Evolutionary conservation across 2,888 invertebrate genomes (phyloP).

Genomic region (Digitonthophagus gazella): DNA sequence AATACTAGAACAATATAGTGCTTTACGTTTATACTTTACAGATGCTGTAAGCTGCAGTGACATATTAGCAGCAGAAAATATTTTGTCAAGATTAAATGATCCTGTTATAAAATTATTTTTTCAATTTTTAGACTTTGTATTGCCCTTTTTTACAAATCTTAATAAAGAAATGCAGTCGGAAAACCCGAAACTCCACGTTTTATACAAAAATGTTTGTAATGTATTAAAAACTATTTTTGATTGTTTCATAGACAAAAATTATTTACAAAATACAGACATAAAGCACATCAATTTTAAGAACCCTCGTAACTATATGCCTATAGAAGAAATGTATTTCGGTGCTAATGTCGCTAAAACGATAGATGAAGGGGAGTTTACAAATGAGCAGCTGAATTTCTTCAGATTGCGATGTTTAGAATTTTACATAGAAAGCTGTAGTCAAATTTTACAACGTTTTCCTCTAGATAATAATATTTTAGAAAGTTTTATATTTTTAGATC

Average conservation of each 20-base stretch:
- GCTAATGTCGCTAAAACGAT: slow-evolving; percentile 7
- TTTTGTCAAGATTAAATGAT: slow-evolving; percentile 15
- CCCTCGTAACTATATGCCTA: slow-evolving; percentile 9
- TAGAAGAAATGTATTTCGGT: slow-evolving; percentile 14
- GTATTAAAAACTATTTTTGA: slow-evolving; percentile 16
- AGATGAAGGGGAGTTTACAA: too few species aligned
- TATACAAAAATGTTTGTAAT: slow-evolving; percentile 16
- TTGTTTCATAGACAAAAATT: slow-evolving; percentile 15
- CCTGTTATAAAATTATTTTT: slow-evolving; percentile 14
- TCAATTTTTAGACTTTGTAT: too few species aligned
- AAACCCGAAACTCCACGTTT: slow-evolving; percentile 16
- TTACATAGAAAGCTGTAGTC: slow-evolving; percentile 3
- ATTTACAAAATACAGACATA: too few species aligned
- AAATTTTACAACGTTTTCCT: neutral
- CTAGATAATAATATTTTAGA: neutral
- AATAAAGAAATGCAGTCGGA: slow-evolving; percentile 22
- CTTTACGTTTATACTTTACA: too few species aligned
- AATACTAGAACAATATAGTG: too few species aligned
- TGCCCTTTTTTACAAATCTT: slow-evolving; percentile 1
- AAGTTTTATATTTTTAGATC: slow-evolving; percentile 1
- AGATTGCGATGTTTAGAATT: slow-evolving; percentile 10
- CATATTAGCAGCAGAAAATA: too few species aligned
- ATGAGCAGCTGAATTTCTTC: neutral
- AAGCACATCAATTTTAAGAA: slow-evolving; percentile 10
- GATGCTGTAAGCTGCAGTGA: too few species aligned